Evolutionary conservation across 1,140 invertebrate species (phyloP).

Genomic region (Drosophila nannoptera): DNA sequence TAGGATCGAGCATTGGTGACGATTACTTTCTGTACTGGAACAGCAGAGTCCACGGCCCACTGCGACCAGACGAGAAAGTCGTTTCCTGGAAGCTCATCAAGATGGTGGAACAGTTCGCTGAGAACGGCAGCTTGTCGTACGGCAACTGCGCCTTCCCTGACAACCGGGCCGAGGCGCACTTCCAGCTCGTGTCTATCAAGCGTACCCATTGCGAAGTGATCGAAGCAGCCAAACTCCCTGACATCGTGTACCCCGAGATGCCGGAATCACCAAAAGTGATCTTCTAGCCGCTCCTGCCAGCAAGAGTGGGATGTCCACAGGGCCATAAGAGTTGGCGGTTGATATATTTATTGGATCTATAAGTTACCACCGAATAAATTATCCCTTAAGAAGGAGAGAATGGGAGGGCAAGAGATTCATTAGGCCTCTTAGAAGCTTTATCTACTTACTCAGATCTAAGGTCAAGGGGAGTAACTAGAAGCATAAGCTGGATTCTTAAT

Average conservation of each 20-base stretch:
- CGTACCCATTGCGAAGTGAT: slow-evolving; percentile 18
- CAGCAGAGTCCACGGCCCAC: background rate
- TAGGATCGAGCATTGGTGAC: slow-evolving; percentile 54
- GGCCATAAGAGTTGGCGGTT: no score
- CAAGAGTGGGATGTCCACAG: no score
- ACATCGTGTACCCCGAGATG: background rate
- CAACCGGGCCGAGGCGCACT: slow-evolving; percentile 4
- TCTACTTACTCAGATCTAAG: no score
- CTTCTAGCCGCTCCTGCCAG: no score
- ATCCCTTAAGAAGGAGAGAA: no score
- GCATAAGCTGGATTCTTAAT: no score
- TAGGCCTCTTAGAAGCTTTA: no score
- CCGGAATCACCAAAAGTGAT: background rate
- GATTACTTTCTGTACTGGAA: slow-evolving; percentile 43
- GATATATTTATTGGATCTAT: no score
- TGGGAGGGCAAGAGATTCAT: no score
- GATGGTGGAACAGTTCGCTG: slow-evolving; percentile 42
- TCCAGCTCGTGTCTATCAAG: slow-evolving; percentile 3
- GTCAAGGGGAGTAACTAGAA: no score
- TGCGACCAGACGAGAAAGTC: slow-evolving; percentile 34
- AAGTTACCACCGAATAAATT: no score
- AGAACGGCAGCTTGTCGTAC: background rate
- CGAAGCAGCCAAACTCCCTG: background rate
- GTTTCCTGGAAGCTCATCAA: slow-evolving; percentile 40
- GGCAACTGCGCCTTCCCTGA: slow-evolving; percentile 1